Conservation (phyloP, 2,888 invertebrate species). For the Andrena bucephala region DNA sequence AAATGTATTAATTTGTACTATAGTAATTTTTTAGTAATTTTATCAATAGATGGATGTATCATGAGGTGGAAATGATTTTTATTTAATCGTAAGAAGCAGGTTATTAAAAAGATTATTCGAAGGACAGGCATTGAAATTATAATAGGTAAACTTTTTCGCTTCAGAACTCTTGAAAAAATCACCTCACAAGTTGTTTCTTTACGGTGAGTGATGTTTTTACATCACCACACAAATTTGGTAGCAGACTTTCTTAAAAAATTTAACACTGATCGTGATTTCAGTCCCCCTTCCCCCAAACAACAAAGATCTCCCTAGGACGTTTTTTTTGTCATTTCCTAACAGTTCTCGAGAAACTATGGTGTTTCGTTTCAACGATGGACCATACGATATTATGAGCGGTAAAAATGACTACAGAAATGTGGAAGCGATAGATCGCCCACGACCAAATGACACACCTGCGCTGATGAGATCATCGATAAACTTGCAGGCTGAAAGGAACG, state of each 20-base stretch:
- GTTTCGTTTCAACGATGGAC: conserved; percentile 28
- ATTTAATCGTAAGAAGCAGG: too few species aligned
- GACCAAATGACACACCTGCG: conserved; percentile 19
- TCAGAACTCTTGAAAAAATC: too few species aligned
- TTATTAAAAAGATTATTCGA: too few species aligned
- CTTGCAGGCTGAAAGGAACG: conserved; percentile 1
- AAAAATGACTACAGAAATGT: conserved; percentile 21
- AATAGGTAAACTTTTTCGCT: too few species aligned
- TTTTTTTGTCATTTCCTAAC: neutral
- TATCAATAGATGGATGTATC: too few species aligned
- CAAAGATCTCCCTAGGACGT: conserved; percentile 19
- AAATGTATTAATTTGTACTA: too few species aligned
- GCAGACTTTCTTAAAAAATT: neutral
- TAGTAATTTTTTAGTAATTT: too few species aligned
- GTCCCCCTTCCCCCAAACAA: neutral
- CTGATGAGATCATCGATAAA: conserved; percentile 24
- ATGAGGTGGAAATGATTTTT: too few species aligned
- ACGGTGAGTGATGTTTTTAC: too few species aligned
- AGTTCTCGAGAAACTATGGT: conserved; percentile 36
- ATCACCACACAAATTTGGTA: neutral
- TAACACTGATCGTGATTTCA: neutral
- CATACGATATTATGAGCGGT: conserved; percentile 28
- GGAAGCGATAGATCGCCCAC: conserved; percentile 20
- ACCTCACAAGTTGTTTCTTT: too few species aligned
- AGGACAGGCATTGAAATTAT: too few species aligned